A percentile compares a stretch with the other conserved stretches of the same genome.
Evolutionary conservation across 1,140 invertebrate species (phyloP).

Genomic region (Caenorhabditis brenneri): DNA sequence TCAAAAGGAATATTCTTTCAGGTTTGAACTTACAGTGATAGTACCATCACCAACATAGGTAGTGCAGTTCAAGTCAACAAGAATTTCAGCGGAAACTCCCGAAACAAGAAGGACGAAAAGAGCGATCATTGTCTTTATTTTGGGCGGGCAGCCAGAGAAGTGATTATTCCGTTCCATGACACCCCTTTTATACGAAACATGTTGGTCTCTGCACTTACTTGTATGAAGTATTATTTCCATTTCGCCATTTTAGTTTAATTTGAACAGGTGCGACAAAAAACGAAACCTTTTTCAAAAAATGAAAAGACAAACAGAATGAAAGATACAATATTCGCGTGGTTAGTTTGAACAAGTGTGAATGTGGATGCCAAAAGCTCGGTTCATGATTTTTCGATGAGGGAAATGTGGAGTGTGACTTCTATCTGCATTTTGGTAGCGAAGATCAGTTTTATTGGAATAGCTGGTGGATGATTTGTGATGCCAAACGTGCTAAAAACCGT

Average conservation of each 20-base stretch:
- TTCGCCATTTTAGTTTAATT: no score
- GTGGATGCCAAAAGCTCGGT: neutral
- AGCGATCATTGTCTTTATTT: slow-evolving; percentile 12
- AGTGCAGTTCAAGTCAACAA: neutral
- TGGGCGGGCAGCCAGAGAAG: neutral
- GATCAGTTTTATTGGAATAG: neutral
- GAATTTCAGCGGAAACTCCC: neutral
- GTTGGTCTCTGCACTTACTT: neutral
- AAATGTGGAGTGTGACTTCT: no score
- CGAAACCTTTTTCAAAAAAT: neutral
- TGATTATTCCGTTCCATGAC: neutral
- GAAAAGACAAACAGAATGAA: neutral
- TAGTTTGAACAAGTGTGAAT: neutral
- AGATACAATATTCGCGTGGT: neutral
- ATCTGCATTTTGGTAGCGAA: no score
- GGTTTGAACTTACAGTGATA: neutral
- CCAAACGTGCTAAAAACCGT: no score
- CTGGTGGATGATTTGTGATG: neutral
- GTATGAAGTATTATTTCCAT: neutral
- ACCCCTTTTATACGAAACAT: neutral
- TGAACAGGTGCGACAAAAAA: neutral
- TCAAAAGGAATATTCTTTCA: neutral
- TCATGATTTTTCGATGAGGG: neutral
- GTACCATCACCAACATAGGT: neutral
- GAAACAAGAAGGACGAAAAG: neutral